phyloP scores from a whole-genome alignment of 2,113 vertebrate species.

The Macrotus californicus region DNA sequence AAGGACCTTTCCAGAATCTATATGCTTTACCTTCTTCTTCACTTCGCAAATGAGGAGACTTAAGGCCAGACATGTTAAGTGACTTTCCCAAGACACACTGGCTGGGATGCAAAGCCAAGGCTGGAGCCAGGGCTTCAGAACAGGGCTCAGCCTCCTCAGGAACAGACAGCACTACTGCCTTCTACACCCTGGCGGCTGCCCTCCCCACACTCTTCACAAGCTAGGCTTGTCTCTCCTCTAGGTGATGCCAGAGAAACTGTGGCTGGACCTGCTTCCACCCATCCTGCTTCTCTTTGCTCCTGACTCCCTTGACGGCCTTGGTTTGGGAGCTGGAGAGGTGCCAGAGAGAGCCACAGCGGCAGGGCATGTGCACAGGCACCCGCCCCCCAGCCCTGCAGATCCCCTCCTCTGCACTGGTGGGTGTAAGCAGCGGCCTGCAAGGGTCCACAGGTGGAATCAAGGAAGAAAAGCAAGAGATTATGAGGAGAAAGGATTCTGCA shows the following conservation, averaged over 20 bases:
- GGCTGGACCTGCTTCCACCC: too few species aligned
- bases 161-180: background rate
- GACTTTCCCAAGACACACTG: background rate
- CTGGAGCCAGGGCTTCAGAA: background rate
- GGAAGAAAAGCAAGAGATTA: background rate
- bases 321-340: background rate
- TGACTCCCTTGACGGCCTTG: fast-evolving
- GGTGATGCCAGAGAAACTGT: background rate
- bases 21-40: background rate
- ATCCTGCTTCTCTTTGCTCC: background rate
- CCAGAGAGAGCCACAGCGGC: background rate
- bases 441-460: background rate
- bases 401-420: background rate
- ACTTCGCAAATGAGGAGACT: background rate
- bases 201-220: background rate
- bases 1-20: background rate
- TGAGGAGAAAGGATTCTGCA: background rate
- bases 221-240: background rate
- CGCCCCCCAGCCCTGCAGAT: too few species aligned
- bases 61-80: background rate
- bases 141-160: background rate
- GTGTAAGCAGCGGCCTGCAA: background rate
- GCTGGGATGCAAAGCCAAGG: background rate
- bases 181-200: too few species aligned
- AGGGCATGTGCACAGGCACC: fast-evolving